These are phyloP conservation scores for Bungarus multicinctus DNA, from an alignment of 2,113 vertebrate species.

Conservation along the genomic window DNA sequence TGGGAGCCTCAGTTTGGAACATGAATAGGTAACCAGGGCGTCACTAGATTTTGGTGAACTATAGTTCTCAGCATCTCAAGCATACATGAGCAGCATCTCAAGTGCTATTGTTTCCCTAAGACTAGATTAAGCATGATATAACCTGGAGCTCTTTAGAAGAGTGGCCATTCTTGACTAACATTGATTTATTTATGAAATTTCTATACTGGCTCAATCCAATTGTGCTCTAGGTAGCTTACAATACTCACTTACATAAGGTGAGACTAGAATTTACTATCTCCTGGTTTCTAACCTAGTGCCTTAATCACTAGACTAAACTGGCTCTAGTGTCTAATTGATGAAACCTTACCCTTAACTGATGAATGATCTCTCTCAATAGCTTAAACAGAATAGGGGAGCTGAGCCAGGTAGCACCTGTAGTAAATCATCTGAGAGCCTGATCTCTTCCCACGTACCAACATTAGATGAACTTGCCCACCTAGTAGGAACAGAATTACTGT, in stretches of 20 bases:
- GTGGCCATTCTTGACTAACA: neutral
- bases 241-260: neutral
- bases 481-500: neutral
- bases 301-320: neutral
- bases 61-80: neutral
- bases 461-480: neutral
- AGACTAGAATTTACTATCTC: neutral
- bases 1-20: neutral
- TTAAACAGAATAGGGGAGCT: neutral
- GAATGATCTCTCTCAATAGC: neutral
- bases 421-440: neutral
- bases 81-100: neutral
- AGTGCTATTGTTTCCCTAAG: neutral
- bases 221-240: neutral
- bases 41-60: neutral
- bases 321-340: neutral
- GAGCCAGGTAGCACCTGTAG: neutral
- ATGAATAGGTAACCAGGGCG: neutral
- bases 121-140: neutral
- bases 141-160: neutral
- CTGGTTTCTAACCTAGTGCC: neutral
- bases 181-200: neutral
- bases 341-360: neutral
- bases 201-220: neutral
- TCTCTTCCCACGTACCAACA: neutral